phyloP scores from a whole-genome alignment of 92 coral and sea anemone species.

The Muricea muricata region DNA sequence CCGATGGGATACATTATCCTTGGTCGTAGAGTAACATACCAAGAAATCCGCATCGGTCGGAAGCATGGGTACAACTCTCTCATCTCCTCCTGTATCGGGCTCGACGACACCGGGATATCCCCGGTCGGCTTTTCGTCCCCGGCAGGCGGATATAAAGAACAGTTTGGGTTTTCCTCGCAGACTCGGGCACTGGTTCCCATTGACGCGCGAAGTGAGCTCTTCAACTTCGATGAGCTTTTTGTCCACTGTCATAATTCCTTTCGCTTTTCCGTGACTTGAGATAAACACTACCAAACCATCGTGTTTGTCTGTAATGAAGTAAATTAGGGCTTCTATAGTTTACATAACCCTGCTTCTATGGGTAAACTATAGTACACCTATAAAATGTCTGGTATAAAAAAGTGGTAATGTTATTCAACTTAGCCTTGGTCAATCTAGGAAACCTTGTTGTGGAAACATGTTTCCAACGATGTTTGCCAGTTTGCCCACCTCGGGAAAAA shows the following conservation, averaged over 20 bases:
- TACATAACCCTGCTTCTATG: no score
- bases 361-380: no score
- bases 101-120: conserved; percentile 33
- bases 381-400: no score
- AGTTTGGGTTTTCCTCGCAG: conserved; percentile 89
- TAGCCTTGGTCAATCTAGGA: no score
- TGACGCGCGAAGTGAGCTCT: conserved; percentile 75
- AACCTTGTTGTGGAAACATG: no score
- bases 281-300: conserved; percentile 85
- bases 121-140: conserved; percentile 83
- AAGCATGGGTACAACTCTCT: conserved; percentile 75
- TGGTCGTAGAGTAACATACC: conserved; percentile 86
- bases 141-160: conserved; percentile 91
- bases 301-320: conserved; percentile 64
- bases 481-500: no score
- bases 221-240: conserved; percentile 66
- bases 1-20: conserved; percentile 71
- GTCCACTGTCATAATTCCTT: conserved; percentile 74
- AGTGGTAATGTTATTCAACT: no score
- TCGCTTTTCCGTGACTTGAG: conserved; percentile 84
- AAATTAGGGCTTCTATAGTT: neutral
- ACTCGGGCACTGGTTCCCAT: conserved; percentile 72
- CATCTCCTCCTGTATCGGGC: conserved; percentile 50
- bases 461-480: no score
- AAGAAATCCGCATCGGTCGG: conserved; percentile 90